A percentile compares a stretch with the other conserved stretches of the same genome.
Conservation (phyloP, 2,797 vertebrate genomes). For the Danio albolineatus region DNA sequence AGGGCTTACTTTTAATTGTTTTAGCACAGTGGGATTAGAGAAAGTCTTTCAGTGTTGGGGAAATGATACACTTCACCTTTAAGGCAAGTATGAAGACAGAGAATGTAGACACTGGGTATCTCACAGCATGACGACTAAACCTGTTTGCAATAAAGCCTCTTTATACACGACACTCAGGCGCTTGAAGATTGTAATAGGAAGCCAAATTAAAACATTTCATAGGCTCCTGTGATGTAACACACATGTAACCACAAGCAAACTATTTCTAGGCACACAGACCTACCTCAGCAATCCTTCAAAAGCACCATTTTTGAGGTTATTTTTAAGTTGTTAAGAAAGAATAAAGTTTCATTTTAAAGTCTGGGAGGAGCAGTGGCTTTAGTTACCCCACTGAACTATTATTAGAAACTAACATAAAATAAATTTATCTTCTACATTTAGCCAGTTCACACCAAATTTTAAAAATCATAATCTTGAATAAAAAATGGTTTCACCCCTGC, state of each 20-base stretch:
- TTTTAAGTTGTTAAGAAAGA: slow-evolving; percentile 28
- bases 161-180: slow-evolving; percentile 45
- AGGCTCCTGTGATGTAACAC: slow-evolving; percentile 38
- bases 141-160: slow-evolving; percentile 56
- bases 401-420: background rate
- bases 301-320: slow-evolving; percentile 37
- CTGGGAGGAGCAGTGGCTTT: background rate
- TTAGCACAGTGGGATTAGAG: background rate
- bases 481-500: too few relatives aligned
- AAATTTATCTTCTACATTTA: background rate
- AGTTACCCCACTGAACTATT: slow-evolving; percentile 11
- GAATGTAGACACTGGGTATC: slow-evolving; percentile 31
- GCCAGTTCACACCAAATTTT: too few relatives aligned
- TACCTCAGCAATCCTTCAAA: slow-evolving; percentile 34
- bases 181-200: slow-evolving; percentile 46
- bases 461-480: too few relatives aligned
- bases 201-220: slow-evolving; percentile 42
- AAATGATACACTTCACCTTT: background rate
- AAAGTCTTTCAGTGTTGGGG: background rate
- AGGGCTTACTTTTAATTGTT: background rate
- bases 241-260: slow-evolving; percentile 29
- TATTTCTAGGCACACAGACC: slow-evolving; percentile 43
- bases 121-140: slow-evolving; percentile 46
- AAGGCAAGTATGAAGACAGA: slow-evolving; percentile 24
- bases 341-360: slow-evolving; percentile 24